Evolutionary conservation across 2,113 vertebrate species (phyloP).

Genomic region (Lagopus leucura): DNA sequence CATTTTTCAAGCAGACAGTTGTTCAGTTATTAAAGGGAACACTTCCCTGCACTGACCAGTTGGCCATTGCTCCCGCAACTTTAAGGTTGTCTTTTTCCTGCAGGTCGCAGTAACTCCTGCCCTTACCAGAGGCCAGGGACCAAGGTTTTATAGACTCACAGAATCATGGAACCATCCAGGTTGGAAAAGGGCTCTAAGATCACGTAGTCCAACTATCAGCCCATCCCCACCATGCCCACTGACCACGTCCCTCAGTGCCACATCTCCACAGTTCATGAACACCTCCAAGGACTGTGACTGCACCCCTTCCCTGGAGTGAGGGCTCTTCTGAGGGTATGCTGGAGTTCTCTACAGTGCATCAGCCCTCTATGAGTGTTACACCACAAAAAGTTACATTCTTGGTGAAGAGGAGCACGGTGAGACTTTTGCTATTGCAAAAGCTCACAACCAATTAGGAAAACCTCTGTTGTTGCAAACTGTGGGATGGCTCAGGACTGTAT

Average conservation of each 20-base stretch:
- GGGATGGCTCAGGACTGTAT: neutral
- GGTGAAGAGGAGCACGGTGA: neutral
- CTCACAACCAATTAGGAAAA: neutral
- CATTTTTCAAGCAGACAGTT: neutral
- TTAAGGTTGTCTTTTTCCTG: neutral
- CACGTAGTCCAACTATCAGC: no score
- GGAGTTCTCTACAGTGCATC: neutral
- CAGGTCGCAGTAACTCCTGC: accelerated
- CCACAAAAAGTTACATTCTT: neutral
- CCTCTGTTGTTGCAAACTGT: neutral
- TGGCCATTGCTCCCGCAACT: neutral
- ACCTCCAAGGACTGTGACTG: no score
- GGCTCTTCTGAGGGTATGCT: neutral
- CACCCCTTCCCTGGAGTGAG: neutral
- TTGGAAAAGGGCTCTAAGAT: no score
- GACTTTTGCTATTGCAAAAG: neutral
- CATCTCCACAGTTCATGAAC: no score
- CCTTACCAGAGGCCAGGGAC: neutral
- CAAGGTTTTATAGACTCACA: no score
- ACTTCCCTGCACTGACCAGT: neutral
- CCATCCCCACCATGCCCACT: no score
- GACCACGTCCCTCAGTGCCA: no score
- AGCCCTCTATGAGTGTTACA: neutral
- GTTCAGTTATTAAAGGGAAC: neutral
- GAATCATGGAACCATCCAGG: no score